These are phyloP conservation scores for Urocolius indicus DNA, from an alignment of 2,113 vertebrate species.

Conservation along the genomic window DNA sequence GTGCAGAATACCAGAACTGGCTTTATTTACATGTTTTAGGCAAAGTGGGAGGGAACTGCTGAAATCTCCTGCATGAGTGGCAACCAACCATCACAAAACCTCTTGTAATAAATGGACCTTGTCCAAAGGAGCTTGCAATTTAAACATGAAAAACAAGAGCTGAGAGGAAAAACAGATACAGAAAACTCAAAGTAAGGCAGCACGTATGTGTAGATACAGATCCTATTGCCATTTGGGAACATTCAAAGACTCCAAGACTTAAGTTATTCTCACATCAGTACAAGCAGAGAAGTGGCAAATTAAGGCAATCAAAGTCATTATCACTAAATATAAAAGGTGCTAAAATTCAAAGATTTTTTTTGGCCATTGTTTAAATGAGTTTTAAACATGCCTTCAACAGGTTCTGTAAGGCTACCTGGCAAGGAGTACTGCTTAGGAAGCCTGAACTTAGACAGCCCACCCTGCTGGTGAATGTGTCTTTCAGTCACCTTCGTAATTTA, in stretches of 20 bases:
- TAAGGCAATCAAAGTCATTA: background rate
- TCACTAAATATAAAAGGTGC: background rate
- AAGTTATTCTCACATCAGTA: background rate
- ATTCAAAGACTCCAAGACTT: background rate
- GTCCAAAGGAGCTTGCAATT: background rate
- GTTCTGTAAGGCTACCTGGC: background rate
- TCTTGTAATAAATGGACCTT: background rate
- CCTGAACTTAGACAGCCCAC: background rate
- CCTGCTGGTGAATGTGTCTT: rapidly evolving
- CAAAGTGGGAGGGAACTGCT: background rate
- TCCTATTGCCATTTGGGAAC: background rate
- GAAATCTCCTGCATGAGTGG: background rate
- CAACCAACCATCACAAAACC: background rate
- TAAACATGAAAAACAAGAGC: background rate
- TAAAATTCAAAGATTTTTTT: background rate
- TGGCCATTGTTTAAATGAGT: background rate
- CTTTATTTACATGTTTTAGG: background rate
- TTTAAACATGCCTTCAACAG: background rate
- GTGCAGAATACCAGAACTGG: background rate
- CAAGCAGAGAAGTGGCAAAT: background rate
- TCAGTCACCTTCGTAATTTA: background rate
- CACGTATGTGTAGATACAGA: background rate
- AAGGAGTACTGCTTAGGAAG: background rate
- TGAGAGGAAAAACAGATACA: background rate
- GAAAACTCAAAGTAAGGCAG: background rate